phyloP scores from a whole-genome alignment of 1,140 invertebrate genomes.

The Monomorium pharaonis region DNA sequence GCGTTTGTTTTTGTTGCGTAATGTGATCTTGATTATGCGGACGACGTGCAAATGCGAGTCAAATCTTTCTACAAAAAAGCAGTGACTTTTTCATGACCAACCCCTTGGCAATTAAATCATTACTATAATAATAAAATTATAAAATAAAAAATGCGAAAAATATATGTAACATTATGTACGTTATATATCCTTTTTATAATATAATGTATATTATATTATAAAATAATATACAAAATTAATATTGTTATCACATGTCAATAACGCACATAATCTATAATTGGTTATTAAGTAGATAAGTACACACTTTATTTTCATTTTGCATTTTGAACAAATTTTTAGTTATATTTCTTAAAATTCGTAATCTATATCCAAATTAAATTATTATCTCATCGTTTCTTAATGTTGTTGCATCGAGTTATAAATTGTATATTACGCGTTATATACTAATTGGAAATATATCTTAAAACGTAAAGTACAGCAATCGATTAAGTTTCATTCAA shows the following conservation, averaged over 20 bases:
- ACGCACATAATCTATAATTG: neutral
- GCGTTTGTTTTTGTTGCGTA: conserved; percentile 8
- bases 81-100: neutral
- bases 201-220: no score
- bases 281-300: neutral
- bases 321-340: neutral
- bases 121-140: no score
- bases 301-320: neutral
- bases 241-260: neutral
- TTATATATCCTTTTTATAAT: no score
- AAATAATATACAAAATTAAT: neutral
- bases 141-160: neutral
- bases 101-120: no score
- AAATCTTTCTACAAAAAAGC: neutral
- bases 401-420: neutral
- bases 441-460: neutral
- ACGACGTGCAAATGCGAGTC: neutral
- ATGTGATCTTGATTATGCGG: neutral
- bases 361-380: neutral
- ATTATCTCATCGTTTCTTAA: neutral
- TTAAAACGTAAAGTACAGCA: neutral
- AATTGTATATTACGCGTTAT: neutral
- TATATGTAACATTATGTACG: no score
- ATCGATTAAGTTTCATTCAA: conserved; percentile 43
- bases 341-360: neutral